Base-by-base conservation (phyloP, 2,797 vertebrate genomes). In the Pyrrhura leucotis region DNA sequence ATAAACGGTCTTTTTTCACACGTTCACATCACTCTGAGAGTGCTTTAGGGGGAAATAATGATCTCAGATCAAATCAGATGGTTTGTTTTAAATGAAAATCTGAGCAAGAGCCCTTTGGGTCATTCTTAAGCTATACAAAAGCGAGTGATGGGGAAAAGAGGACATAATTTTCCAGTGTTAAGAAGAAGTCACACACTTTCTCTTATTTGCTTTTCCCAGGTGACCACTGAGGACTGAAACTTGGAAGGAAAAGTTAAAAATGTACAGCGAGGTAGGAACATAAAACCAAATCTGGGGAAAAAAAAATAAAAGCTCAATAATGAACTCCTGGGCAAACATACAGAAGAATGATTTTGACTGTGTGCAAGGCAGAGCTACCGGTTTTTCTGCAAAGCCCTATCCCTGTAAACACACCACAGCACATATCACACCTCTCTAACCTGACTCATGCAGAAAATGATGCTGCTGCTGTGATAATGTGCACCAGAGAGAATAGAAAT, bases 21-120 rank as follows among this genome's bases (percentile, higher is more conserved):
- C 26, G 51, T 85, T 90, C 83, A 88, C 37, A 94, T 79, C 73
- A 89, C 62, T 82, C 40, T 14, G 42, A 78, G 68, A 73, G 21
- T 47, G 53, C 89, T 94, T 91, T 74, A 6, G 77, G 76, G 92
- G 51, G 10, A 93, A 96, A 96, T 92, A 94, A 95, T 35, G 69
- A 85, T 90, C 80, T 92, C 0, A 0, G 77, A 93, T 87, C 89
- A 93, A 92, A 95, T 87, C 66, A 89, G 56, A 75, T 40, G 8
- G 48, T 68, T 94, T 88, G 39, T 89, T 93, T 95, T 77, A 94
- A 96, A 96, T 75, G 73, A 92, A 96, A 96, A 86, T 61, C 88
- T 79, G 37, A 94, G 67, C 50, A 76, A 82, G 53, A 91, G 63
- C 31, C 71, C 59, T 93, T 81, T 84, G 91, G 85, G 74, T 88